These are phyloP conservation scores for Rhipidura dahli DNA, from an alignment of 2,113 vertebrate genomes.

Conservation along the genomic window DNA sequence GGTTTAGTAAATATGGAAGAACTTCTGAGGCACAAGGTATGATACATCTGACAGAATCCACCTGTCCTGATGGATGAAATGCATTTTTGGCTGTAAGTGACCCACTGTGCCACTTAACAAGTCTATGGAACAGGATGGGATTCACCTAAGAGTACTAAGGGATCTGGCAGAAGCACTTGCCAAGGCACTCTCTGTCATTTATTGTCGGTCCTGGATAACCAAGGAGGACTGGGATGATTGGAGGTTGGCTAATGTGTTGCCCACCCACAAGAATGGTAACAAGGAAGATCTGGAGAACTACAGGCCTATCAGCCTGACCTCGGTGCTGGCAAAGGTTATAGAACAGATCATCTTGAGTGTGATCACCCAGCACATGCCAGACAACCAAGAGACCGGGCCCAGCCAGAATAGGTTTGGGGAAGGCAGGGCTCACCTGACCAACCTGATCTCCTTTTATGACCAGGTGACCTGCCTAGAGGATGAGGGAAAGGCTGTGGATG, in stretches of 20 bases:
- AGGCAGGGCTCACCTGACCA: background rate
- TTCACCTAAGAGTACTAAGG: background rate
- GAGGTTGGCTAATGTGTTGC: background rate
- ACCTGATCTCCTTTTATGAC: background rate
- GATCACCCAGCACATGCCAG: background rate
- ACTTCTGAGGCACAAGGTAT: background rate
- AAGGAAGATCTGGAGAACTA: background rate
- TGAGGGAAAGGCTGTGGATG: background rate
- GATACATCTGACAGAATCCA: background rate
- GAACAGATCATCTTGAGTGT: background rate
- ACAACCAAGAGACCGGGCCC: accelerated
- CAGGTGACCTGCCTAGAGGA: background rate
- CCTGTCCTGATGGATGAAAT: background rate
- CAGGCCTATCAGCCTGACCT: background rate
- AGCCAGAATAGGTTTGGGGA: background rate
- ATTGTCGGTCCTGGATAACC: background rate
- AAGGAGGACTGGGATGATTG: background rate
- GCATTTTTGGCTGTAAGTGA: background rate
- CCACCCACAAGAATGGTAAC: background rate
- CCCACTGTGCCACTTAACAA: background rate
- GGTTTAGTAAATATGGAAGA: background rate
- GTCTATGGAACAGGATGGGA: background rate
- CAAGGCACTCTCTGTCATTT: background rate
- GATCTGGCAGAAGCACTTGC: background rate
- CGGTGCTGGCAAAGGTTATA: background rate